Conservation (phyloP, 1,140 invertebrate species). For the Macrobrachium rosenbergii region DNA sequence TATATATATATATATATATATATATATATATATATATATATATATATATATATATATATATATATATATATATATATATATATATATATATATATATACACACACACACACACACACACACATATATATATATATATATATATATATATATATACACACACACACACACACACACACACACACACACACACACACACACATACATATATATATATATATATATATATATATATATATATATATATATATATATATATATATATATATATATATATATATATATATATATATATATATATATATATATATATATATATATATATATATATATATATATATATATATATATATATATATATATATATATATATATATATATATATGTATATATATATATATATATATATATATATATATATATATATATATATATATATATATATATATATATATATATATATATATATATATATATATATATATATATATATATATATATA, state of each 20-base stretch:
- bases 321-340: background rate
- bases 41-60: background rate
- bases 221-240: too few species aligned
- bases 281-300: background rate
- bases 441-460: background rate
- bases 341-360: slow-evolving; percentile 18
- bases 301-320: background rate
- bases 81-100: background rate
- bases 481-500: slow-evolving; percentile 24
- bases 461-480: background rate
- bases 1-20: too few species aligned
- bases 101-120: too few species aligned
- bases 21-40: background rate
- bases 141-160: slow-evolving; percentile 22
- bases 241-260: background rate
- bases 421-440: background rate
- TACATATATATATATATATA: too few species aligned
- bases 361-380: background rate
- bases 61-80: background rate
- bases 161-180: too few species aligned
- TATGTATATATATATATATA: background rate
- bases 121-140: slow-evolving; percentile 9
- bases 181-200: too few species aligned
- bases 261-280: background rate
- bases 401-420: background rate